These are phyloP conservation scores for Zaprionus africanus DNA, from an alignment of 1,140 invertebrate species.

Conservation along the genomic window DNA sequence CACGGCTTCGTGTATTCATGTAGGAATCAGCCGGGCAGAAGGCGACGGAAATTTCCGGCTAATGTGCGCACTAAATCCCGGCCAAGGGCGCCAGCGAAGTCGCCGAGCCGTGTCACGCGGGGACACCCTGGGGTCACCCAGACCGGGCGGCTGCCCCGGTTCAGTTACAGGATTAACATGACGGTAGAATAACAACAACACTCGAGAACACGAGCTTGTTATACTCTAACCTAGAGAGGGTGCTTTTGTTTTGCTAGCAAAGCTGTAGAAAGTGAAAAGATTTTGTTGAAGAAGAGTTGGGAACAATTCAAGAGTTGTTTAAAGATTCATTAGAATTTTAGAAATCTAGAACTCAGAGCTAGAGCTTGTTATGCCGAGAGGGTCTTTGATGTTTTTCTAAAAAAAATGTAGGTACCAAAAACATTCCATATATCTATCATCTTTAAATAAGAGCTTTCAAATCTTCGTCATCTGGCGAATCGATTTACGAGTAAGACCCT, in stretches of 20 bases:
- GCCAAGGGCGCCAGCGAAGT: slow-evolving; percentile 38
- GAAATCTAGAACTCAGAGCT: no score
- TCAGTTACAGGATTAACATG: slow-evolving; percentile 70
- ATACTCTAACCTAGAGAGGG: slow-evolving; percentile 2
- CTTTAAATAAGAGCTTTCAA: neutral
- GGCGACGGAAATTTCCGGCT: slow-evolving; percentile 44
- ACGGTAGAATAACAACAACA: slow-evolving; percentile 40
- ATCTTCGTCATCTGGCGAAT: neutral
- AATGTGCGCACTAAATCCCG: slow-evolving; percentile 71
- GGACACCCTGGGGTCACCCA: slow-evolving; percentile 18
- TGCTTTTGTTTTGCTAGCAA: neutral
- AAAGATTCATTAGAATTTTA: neutral
- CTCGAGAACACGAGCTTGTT: slow-evolving; percentile 27
- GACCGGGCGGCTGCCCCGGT: slow-evolving; percentile 29
- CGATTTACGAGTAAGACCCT: neutral
- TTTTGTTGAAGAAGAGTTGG: neutral
- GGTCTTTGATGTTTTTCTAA: no score
- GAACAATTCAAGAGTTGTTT: neutral
- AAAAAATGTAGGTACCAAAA: no score
- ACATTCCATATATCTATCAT: neutral
- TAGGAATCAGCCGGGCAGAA: slow-evolving; percentile 24
- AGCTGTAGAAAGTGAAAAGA: neutral
- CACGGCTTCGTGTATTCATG: slow-evolving; percentile 21
- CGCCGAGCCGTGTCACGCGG: slow-evolving; percentile 38
- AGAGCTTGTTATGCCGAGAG: no score